These are phyloP conservation scores for Caloenas nicobarica DNA, from an alignment of 2,113 vertebrate species.

Conservation along the genomic window DNA sequence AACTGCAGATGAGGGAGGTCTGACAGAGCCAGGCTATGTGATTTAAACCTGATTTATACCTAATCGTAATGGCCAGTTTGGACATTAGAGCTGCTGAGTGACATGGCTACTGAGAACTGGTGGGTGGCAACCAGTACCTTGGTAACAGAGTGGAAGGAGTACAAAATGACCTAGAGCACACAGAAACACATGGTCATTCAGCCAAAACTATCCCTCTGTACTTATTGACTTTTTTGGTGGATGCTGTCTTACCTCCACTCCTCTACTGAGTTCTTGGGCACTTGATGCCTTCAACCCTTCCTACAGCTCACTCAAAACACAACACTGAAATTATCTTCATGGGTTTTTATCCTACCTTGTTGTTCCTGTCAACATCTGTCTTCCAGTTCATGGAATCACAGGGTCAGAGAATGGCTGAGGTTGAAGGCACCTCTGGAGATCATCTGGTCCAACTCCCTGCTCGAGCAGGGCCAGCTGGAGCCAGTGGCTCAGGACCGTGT, in stretches of 20 bases:
- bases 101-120: neutral
- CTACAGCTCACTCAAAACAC: neutral
- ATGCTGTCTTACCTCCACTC: neutral
- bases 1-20: neutral
- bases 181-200: neutral
- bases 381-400: neutral
- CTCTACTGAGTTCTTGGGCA: neutral
- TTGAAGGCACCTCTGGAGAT: neutral
- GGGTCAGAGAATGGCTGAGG: neutral
- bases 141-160: too few relatives aligned
- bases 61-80: neutral
- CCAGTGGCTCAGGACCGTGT: neutral
- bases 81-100: neutral
- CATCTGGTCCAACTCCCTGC: neutral
- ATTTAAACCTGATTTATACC: neutral
- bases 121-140: neutral
- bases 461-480: neutral
- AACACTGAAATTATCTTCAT: neutral
- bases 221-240: neutral
- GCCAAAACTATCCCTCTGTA: rapidly evolving
- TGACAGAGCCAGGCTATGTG: neutral
- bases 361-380: neutral
- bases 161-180: neutral
- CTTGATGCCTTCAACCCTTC: neutral
- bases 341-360: neutral